These are phyloP conservation scores for Galendromus occidentalis DNA, from an alignment of 1,140 invertebrate genomes.

Conservation along the genomic window DNA sequence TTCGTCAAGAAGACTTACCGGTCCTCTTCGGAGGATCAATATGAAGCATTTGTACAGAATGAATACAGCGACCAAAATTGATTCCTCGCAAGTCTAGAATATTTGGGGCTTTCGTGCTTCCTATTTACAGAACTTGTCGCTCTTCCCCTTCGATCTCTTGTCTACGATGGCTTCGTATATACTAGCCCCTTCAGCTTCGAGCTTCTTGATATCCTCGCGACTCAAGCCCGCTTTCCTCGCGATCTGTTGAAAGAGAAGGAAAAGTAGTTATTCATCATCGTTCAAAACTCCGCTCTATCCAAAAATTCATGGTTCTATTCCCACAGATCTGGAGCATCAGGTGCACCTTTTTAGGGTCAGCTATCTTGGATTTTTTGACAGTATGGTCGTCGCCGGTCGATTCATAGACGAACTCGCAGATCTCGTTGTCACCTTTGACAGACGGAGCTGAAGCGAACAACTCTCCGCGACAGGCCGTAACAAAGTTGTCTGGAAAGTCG, in stretches of 20 bases:
- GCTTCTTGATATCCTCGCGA: not conserved
- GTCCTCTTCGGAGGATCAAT: too few relatives aligned
- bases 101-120: not conserved
- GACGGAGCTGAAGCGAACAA: not conserved
- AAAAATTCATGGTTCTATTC: not conserved
- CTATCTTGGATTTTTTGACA: not conserved
- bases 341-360: not conserved
- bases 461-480: constrained; percentile 1
- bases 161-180: constrained; percentile 4
- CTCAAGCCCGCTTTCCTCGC: not conserved
- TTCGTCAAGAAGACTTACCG: too few relatives aligned
- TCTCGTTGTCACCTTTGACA: constrained; percentile 2
- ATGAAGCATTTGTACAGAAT: too few relatives aligned
- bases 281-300: not conserved
- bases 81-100: too few relatives aligned
- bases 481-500: constrained; percentile 4
- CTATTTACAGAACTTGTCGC: constrained; percentile 5
- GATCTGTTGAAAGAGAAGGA: not conserved
- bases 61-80: too few relatives aligned
- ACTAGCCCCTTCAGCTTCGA: not conserved
- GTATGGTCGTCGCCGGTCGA: not conserved
- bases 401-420: not conserved
- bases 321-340: not conserved
- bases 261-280: not conserved
- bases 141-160: not conserved